phyloP scores from a whole-genome alignment of 2,113 vertebrate species.

The Anarrhichthys ocellatus region DNA sequence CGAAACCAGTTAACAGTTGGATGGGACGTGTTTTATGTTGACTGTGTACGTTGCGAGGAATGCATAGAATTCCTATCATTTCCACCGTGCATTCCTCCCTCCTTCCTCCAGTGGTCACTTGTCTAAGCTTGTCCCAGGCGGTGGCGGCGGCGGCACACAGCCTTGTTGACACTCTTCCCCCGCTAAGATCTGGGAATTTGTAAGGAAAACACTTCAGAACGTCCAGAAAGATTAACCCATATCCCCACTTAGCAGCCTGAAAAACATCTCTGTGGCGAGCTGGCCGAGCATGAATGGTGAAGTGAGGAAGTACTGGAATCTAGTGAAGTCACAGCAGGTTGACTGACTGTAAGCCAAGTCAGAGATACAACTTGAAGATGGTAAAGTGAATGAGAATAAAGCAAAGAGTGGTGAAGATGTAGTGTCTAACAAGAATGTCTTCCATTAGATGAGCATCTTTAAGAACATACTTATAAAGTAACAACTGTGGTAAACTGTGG shows the following conservation, averaged over 20 bases:
- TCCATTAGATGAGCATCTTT: not conserved
- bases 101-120: conserved; percentile 69
- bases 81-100: conserved; percentile 69
- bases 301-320: not conserved
- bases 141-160: conserved; percentile 1
- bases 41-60: conserved; percentile 63
- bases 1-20: not conserved
- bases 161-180: conserved; percentile 71
- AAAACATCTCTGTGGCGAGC: conserved; percentile 40
- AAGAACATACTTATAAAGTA: not conserved
- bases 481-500: not conserved
- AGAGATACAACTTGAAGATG: not conserved
- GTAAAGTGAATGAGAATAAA: not conserved
- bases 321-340: not conserved
- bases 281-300: not conserved
- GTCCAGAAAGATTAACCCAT: conserved; percentile 66
- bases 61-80: conserved; percentile 77
- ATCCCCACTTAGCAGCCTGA: conserved; percentile 62
- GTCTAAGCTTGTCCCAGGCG: conserved; percentile 77
- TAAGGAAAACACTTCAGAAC: conserved; percentile 56
- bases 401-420: not conserved
- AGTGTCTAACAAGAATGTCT: not conserved
- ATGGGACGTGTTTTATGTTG: conserved; percentile 46
- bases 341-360: conserved; percentile 6
- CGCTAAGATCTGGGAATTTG: conserved; percentile 69